Base-by-base conservation (phyloP, 53 echinoderm and acorn worm genomes). In the Echinarachnius parma region DNA sequence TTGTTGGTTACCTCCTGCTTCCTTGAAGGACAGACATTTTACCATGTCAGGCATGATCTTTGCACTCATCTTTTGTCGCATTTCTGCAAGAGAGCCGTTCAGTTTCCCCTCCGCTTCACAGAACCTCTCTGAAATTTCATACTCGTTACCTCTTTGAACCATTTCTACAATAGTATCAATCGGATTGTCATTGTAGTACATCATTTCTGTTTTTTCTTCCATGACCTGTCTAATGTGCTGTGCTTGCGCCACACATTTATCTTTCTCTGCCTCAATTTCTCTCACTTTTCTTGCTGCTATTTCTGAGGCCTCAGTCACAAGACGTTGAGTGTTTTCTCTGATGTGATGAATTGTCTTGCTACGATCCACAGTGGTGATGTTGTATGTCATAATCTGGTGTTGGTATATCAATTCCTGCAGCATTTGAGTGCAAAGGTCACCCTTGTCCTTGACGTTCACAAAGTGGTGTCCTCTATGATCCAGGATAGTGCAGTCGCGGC, bases 141-240 rank as follows among this genome's bases (percentile, higher is more conserved):
- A 69, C 69, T 69, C 69, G 23, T 69, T 69, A 22, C 49, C 69
- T 13, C 69, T 13, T 22, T 48, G 50, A 33, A 69, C 69, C 69
- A 69, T 69, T 33, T 69, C 69, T 20, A 30, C 35, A 22, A 69
- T 69, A 9, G 3, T 13, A 53, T 69, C 69, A 3, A 69, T 69
- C 21, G 69, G 69, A 14, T 50, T 50, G 18, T 69, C 50, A 69
- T 53, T 69, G 50, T 52, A 32, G 53, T 52, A 53, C 69, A 69
- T 69, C 1, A 32, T 32, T 23, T 53, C 33, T 24, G 29, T 49
- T 53, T 7, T 31, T 22, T 31, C 32, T 32, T 69, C 53, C 69
- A 69, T 69, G 14, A 31, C 33, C 14, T 32, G 50, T 4, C 69
- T 32, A 14, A 69, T 34, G n/a, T 49, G 50, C 48, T 53, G 50